Base-by-base conservation (phyloP, 2,888 invertebrate species). In the Nephrotoma flavescens region DNA sequence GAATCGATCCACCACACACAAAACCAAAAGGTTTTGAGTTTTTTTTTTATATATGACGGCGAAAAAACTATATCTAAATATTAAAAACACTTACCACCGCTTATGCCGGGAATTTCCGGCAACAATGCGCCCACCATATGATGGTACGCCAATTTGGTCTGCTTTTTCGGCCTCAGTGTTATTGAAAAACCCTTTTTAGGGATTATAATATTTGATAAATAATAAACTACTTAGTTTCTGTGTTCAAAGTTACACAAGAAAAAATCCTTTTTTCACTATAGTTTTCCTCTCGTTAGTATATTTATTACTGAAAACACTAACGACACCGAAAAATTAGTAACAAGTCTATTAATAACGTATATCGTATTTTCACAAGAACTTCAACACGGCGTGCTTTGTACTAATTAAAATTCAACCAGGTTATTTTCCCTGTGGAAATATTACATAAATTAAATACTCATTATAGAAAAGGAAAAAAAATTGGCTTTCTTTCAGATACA, bases 81-180 rank as follows among this genome's bases (percentile, higher is more conserved):
- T 41, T 41, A 41, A 41, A 41, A 84, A 84, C 15, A n/a, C 52
- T 90, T 88, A 89, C 89, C 89, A 89, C 89, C 89, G 90, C 90
- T 89, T 89, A 88, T 89, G 90, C 90, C 90, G 89, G 90, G 89
- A 89, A 90, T 89, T 89, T 86, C 89, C 89, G 87, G 88, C 88
- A 88, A 89, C 89, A 90, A 89, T 89, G 89, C 89, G 90, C 90
- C 90, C 90, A 90, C 90, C 90, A 90, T 90, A 90, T 90, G 90
- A 90, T 89, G 89, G 88, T 87, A 87, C 87, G 88, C 87, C 47
- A 87, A 88, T 88, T 87, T 87, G 86, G n/a, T 52, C 41, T 52
- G 41, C 47, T 45, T 45, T 41, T 41, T 45, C 86, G 44, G 84
- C 71, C 71, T 71, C 71, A 71, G 71, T 31, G 71, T 71, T 71